Base-by-base conservation (phyloP, 2,888 invertebrate species). In the Chrysopilus asiliformis region DNA sequence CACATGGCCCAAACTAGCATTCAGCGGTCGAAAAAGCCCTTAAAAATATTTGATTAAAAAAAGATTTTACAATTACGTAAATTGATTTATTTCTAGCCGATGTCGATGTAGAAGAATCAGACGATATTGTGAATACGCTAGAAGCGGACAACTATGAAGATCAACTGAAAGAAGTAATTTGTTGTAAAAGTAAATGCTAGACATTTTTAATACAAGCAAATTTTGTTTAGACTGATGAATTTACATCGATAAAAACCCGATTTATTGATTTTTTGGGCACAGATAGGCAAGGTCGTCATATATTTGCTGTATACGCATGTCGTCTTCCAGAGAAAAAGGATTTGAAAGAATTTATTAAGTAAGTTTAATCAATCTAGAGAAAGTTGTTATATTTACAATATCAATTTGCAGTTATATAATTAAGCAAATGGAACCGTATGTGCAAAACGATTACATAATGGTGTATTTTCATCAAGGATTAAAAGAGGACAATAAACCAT, bases 391-490 rank as follows among this genome's bases (percentile, higher is more conserved):
- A 10, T 34, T 12, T 19, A 17, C 27, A 10, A 32, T 31, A 12
- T 26, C 20, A 34, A 22, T 46, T 63, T 63, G 24, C 54, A 93
- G 95, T 61, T 94, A 90, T 67, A 72, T 97, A 49, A 86, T 84
- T 65, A 80, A 81, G 61, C 94, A 94, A 32, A 68, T 98, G 60
- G 94, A 97, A 66, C 86, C 86, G 59, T 95, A 90, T 60, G 98
- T 98, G 41, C 93, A 98, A 60, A 91, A 91, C 64, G 98, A 99
- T 62, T 99, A 99, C 66, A 90, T 89, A 52, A 72, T 99, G 40
- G 86, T 98, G 3, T 99, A 98, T 64, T 94, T 98, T 57, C 98
- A 98, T 65, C 85, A 85, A 66, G 98, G 98, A 10, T 72, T 99
- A 30, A 84, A 82, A 31, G 91, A 90, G 56, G 82, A 84, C 63